phyloP scores from a whole-genome alignment of 2,113 vertebrate genomes.

The Ictidomys tridecemlineatus region DNA sequence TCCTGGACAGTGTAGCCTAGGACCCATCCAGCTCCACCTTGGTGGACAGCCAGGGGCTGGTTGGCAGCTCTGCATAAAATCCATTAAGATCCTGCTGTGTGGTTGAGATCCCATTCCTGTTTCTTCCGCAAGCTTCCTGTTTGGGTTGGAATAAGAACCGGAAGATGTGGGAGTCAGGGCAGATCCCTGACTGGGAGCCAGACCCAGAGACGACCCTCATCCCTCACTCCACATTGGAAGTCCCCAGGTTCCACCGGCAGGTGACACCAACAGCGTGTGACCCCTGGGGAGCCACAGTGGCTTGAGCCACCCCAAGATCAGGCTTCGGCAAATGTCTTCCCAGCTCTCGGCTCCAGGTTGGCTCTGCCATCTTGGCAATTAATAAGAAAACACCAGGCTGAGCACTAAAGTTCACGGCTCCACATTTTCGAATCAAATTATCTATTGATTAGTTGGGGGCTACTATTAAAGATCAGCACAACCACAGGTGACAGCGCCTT shows the following conservation, averaged over 20 bases:
- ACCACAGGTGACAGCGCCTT: conserved; percentile 57
- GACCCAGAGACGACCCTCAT: not conserved
- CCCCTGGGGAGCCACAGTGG: not conserved
- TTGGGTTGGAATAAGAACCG: not conserved
- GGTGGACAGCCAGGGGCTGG: not conserved
- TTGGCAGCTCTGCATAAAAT: not conserved
- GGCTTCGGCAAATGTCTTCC: not conserved
- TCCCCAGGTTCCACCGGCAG: not conserved
- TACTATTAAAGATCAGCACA: conserved; percentile 82
- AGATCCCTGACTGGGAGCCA: not conserved
- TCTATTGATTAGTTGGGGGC: conserved; percentile 82
- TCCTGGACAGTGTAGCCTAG: not conserved
- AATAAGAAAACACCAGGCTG: conserved; percentile 73
- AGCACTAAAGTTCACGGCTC: conserved; percentile 73
- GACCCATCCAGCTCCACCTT: not conserved
- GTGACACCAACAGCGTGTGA: rapidly evolving
- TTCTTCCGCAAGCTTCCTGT: not conserved
- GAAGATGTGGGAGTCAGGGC: no score
- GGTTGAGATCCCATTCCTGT: not conserved
- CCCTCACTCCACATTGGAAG: rapidly evolving
- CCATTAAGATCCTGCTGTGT: not conserved
- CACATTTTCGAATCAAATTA: conserved; percentile 82
- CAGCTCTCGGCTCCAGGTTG: not conserved
- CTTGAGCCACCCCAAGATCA: not conserved
- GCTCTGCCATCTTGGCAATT: conserved; percentile 64